Percentiles rank a stretch among this genome's conserved stretches.
Evolutionary conservation across 2,797 vertebrate species (phyloP).

Genomic region (Gymnocypris eckloni): DNA sequence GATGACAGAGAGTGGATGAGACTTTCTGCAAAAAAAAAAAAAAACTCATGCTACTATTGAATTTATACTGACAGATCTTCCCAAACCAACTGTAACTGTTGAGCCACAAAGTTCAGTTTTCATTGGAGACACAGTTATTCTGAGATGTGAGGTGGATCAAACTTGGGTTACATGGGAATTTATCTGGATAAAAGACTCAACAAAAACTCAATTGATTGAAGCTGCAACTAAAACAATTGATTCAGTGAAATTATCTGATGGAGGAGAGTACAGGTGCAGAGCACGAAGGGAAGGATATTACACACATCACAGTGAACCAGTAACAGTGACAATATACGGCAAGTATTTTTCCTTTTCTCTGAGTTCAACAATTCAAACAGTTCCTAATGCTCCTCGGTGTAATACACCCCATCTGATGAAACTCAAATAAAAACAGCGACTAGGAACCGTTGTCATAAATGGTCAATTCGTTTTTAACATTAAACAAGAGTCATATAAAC

Average conservation of each 20-base stretch:
- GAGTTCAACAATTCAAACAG: too few relatives aligned
- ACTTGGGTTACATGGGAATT: background rate
- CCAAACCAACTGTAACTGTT: background rate
- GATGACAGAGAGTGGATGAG: background rate
- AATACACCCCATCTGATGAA: too few relatives aligned
- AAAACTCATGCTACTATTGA: background rate
- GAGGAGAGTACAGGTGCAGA: slow-evolving; percentile 3
- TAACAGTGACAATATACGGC: background rate
- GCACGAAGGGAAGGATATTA: background rate
- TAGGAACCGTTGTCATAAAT: too few relatives aligned
- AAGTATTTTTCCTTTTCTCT: background rate
- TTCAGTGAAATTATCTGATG: background rate
- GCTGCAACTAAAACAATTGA: background rate
- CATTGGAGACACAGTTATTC: background rate
- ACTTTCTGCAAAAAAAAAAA: background rate
- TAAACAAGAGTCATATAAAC: too few relatives aligned
- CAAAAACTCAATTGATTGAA: too few relatives aligned
- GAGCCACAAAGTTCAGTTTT: background rate
- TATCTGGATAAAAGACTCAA: background rate
- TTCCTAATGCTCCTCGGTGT: too few relatives aligned
- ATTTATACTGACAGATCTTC: background rate
- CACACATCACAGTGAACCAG: background rate
- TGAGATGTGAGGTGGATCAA: background rate
- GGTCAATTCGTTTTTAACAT: too few relatives aligned
- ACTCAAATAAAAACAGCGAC: too few relatives aligned